A percentile compares a stretch with the other conserved stretches of the same genome.
phyloP scores from a whole-genome alignment of 2,113 vertebrate species.

The Spizaetus ornatus region DNA sequence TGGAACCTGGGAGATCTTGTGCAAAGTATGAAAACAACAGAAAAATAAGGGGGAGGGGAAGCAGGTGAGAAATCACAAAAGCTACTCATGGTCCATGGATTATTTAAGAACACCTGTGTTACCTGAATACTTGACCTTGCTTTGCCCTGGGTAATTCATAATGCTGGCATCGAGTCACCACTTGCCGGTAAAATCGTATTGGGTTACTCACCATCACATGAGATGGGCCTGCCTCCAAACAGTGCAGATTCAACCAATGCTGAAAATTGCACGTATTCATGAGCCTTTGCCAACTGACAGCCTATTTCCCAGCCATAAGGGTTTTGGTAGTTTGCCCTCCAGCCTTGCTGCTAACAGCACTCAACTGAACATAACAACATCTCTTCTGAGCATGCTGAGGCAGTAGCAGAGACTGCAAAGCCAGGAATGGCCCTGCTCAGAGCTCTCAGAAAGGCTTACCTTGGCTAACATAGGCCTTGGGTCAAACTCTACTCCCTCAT shows the following conservation, averaged over 20 bases:
- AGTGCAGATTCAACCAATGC: background rate
- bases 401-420: background rate
- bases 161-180: background rate
- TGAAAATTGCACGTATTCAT: background rate
- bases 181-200: background rate
- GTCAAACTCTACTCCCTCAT: background rate
- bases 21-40: background rate
- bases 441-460: background rate
- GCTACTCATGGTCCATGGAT: background rate
- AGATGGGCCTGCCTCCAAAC: background rate
- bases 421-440: background rate
- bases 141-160: constrained; percentile 17
- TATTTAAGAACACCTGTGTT: background rate
- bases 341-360: background rate
- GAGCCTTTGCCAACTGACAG: background rate
- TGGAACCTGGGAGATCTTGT: background rate
- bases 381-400: background rate
- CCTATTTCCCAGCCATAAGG: background rate
- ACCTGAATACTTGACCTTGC: constrained; percentile 8
- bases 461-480: background rate
- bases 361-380: background rate
- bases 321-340: background rate
- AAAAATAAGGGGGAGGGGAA: background rate
- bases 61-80: background rate
- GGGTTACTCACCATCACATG: constrained; percentile 20